phyloP scores from a whole-genome alignment of 2,888 invertebrate genomes.

The Fragum fragum region DNA sequence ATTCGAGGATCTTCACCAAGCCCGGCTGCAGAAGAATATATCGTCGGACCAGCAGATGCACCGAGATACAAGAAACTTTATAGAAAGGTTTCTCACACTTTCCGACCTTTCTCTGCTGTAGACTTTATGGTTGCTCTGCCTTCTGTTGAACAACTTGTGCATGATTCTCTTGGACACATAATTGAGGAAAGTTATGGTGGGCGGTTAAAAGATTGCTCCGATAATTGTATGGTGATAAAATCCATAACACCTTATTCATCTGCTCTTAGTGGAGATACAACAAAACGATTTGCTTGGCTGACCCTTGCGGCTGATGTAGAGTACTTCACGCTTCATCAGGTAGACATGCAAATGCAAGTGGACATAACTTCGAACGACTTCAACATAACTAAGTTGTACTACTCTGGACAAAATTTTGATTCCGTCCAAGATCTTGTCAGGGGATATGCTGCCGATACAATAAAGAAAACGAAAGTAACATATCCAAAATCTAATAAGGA shows the following conservation, averaged over 20 bases:
- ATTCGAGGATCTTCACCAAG: constrained; percentile 70
- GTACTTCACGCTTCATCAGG: constrained; percentile 72
- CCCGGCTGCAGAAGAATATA: constrained; percentile 73
- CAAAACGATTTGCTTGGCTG: constrained; percentile 67
- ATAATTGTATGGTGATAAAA: constrained; percentile 66
- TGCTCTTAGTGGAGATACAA: constrained; percentile 48
- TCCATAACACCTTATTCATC: constrained; percentile 63
- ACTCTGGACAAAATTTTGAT: constrained; percentile 68
- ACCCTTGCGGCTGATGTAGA: constrained; percentile 67
- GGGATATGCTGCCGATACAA: constrained; percentile 47
- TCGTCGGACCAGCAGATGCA: constrained; percentile 72
- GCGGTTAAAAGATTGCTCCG: constrained; percentile 47
- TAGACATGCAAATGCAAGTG: constrained; percentile 74
- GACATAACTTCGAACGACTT: constrained; percentile 65
- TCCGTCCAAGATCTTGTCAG: constrained; percentile 62
- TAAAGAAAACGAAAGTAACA: constrained; percentile 32
- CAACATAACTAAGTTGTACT: constrained; percentile 68
- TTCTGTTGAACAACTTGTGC: constrained; percentile 33
- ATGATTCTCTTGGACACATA: constrained; percentile 64
- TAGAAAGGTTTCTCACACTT: constrained; percentile 65
- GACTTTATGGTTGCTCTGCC: constrained; percentile 50
- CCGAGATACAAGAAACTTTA: constrained; percentile 53
- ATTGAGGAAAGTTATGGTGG: constrained; percentile 73
- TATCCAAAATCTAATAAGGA: constrained; percentile 34
- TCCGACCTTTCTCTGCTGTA: constrained; percentile 60